Conservation (phyloP, 2,797 vertebrate genomes). For the Coracias cyanogaster region DNA sequence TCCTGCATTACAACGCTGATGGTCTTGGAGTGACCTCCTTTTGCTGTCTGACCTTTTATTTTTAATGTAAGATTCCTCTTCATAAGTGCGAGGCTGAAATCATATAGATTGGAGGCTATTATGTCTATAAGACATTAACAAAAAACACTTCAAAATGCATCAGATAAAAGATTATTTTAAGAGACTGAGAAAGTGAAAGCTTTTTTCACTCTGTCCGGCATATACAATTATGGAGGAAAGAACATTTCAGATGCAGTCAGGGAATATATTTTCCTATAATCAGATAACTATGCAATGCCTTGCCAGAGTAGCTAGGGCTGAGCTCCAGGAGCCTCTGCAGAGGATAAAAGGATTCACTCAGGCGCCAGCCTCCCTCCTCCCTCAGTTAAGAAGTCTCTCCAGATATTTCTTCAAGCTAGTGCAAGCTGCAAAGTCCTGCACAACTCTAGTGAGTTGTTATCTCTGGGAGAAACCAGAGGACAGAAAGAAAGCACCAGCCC, state of each 20-base stretch:
- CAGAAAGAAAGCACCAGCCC: not conserved
- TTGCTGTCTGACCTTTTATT: not conserved
- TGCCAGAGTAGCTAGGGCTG: not conserved
- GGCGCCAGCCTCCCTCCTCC: not conserved
- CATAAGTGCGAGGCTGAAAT: not conserved
- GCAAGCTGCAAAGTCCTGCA: not conserved
- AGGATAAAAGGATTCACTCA: conserved; percentile 9
- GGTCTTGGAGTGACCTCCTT: not conserved
- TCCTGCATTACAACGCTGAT: not conserved
- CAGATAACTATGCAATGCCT: not conserved
- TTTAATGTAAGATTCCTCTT: not conserved
- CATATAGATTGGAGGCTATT: not conserved
- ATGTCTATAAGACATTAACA: not conserved
- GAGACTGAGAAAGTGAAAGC: not conserved
- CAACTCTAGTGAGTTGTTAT: not conserved
- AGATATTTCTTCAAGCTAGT: not conserved
- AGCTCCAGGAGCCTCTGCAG: not conserved
- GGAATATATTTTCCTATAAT: conserved; percentile 12
- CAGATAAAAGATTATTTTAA: not conserved
- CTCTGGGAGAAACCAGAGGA: not conserved
- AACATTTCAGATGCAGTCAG: not conserved
- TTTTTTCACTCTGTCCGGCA: not conserved
- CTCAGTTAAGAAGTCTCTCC: not conserved
- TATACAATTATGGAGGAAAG: not conserved
- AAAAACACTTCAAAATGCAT: not conserved